Evolutionary conservation across 2,888 invertebrate genomes (phyloP).

Genomic region (Mactromeris polynyma): DNA sequence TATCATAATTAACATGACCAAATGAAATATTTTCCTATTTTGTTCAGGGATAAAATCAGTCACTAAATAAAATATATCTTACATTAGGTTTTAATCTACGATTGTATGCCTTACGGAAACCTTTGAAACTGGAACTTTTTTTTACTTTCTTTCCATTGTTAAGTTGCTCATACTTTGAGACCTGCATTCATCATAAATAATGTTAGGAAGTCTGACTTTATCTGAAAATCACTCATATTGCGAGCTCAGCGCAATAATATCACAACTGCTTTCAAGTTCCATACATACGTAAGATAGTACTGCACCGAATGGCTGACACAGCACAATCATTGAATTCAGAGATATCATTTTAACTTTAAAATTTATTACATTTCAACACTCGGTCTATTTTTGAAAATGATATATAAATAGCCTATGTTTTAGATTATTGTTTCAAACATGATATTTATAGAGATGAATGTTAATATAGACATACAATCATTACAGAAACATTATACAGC

Average conservation of each 20-base stretch:
- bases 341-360: not conserved
- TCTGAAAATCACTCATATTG: not conserved
- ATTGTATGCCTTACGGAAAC: slow-evolving; percentile 51
- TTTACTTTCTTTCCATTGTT: slow-evolving; percentile 59
- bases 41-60: not conserved
- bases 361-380: slow-evolving; percentile 3
- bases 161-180: slow-evolving; percentile 22
- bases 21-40: slow-evolving; percentile 6
- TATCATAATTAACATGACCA: not conserved
- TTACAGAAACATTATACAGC: not conserved
- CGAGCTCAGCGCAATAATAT: not conserved
- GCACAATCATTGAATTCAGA: not conserved
- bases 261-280: not conserved
- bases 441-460: not conserved
- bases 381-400: not conserved
- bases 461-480: not conserved
- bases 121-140: slow-evolving; percentile 68
- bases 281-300: not conserved
- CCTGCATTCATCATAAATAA: slow-evolving; percentile 27
- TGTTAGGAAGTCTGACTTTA: not conserved
- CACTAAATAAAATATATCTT: slow-evolving; percentile 34
- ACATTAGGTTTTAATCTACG: slow-evolving; percentile 47
- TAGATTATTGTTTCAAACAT: not conserved
- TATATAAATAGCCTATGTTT: not conserved
- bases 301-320: not conserved